These are phyloP conservation scores for Syrista parreyssii DNA, from an alignment of 2,888 invertebrate genomes.

Conservation along the genomic window DNA sequence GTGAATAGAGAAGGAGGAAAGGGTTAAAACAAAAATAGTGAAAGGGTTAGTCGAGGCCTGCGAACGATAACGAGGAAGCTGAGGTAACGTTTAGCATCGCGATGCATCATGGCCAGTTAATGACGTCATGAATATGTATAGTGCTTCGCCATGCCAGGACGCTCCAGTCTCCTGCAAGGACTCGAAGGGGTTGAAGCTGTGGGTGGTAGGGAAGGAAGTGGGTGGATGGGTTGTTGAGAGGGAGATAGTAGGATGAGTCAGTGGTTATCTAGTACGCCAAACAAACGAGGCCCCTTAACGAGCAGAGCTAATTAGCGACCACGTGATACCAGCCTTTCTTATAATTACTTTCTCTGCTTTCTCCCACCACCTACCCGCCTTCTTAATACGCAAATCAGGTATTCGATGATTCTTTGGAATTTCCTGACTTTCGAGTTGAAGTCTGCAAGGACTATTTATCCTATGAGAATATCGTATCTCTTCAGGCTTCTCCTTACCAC, in stretches of 20 bases:
- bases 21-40: neutral
- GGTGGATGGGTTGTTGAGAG: neutral
- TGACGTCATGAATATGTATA: constrained; percentile 60
- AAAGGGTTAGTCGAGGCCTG: neutral
- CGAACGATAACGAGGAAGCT: constrained; percentile 24
- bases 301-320: neutral
- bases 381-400: neutral
- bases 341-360: neutral
- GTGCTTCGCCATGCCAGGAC: neutral
- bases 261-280: neutral
- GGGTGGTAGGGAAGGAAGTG: neutral
- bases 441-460: too few species aligned
- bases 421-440: too few species aligned
- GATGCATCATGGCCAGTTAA: constrained; percentile 57
- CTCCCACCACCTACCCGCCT: neutral
- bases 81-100: constrained; percentile 56
- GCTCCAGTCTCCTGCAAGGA: neutral
- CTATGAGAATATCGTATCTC: too few species aligned
- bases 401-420: too few species aligned
- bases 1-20: neutral
- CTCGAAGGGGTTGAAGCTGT: neutral
- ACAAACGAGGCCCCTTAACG: neutral
- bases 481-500: too few species aligned
- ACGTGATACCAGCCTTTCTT: neutral
- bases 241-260: neutral